Evolutionary conservation across 2,113 vertebrate species (phyloP).

Genomic region (Phodopus roborovskii): DNA sequence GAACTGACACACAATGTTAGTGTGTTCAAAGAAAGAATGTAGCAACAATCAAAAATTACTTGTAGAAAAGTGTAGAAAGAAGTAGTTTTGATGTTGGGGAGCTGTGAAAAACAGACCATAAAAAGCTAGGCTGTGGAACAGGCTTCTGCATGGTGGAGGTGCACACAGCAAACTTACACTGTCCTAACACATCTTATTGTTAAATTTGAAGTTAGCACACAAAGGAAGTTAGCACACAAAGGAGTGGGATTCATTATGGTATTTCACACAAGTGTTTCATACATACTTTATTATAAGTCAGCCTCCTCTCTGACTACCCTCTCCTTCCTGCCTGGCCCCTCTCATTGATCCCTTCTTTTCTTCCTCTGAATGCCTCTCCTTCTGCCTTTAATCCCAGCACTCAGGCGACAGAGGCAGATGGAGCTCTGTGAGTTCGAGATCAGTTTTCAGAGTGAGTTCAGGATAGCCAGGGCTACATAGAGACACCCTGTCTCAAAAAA

Average conservation of each 20-base stretch:
- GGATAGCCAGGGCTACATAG: too few relatives aligned
- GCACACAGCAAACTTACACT: neutral
- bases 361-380: neutral
- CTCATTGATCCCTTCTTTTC: neutral
- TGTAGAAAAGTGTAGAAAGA: neutral
- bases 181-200: neutral
- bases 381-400: neutral
- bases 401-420: too few relatives aligned
- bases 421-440: too few relatives aligned
- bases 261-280: neutral
- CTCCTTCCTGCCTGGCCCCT: neutral
- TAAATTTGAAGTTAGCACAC: neutral
- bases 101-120: neutral
- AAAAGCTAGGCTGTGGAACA: neutral
- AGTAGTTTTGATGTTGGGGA: neutral
- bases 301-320: too few relatives aligned
- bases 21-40: conserved; percentile 7
- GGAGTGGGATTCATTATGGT: neutral
- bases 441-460: too few relatives aligned
- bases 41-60: neutral
- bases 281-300: too few relatives aligned
- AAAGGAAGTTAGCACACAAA: too few relatives aligned
- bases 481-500: too few relatives aligned
- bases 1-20: neutral
- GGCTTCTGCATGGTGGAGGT: neutral